Evolutionary conservation across 2,888 invertebrate species (phyloP).

Genomic region (Ophion costatus): DNA sequence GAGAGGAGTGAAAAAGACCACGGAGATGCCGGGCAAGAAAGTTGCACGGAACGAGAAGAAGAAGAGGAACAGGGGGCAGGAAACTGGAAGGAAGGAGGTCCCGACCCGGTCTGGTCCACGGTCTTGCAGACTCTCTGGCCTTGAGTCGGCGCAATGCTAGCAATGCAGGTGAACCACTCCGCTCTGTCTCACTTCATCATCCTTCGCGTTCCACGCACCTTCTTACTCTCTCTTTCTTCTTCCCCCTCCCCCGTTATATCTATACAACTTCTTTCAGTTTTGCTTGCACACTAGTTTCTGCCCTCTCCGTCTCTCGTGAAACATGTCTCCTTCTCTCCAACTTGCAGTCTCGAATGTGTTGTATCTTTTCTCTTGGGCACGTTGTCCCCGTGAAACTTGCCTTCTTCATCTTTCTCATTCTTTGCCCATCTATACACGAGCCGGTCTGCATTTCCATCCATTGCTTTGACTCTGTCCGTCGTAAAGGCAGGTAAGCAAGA

Average conservation of each 20-base stretch:
- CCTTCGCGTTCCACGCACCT: conserved; percentile 62
- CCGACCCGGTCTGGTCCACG: conserved; percentile 81
- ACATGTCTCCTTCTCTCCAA: conserved; percentile 69
- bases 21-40: conserved; percentile 74
- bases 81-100: conserved; percentile 80
- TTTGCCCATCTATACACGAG: neutral
- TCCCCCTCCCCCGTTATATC: neutral
- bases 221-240: conserved; percentile 63
- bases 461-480: conserved; percentile 77
- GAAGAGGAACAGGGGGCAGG: conserved; percentile 73
- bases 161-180: conserved; percentile 83
- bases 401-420: conserved; percentile 55
- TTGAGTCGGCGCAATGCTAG: conserved; percentile 82
- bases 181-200: conserved; percentile 72
- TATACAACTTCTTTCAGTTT: conserved; percentile 27
- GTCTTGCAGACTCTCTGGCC: conserved; percentile 82
- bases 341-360: conserved; percentile 75
- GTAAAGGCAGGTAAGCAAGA: conserved; percentile 71
- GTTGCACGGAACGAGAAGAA: conserved; percentile 48
- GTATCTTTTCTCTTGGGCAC: conserved; percentile 53
- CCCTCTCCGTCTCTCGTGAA: conserved; percentile 15
- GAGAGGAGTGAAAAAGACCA: conserved; percentile 62
- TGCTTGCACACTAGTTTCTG: conserved; percentile 56
- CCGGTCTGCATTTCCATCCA: conserved; percentile 61
- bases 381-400: conserved; percentile 53